Percentiles rank a stretch among this genome's conserved stretches.
These are phyloP conservation scores for Carollia perspicillata DNA, from an alignment of 2,113 vertebrate species.

Conservation along the genomic window DNA sequence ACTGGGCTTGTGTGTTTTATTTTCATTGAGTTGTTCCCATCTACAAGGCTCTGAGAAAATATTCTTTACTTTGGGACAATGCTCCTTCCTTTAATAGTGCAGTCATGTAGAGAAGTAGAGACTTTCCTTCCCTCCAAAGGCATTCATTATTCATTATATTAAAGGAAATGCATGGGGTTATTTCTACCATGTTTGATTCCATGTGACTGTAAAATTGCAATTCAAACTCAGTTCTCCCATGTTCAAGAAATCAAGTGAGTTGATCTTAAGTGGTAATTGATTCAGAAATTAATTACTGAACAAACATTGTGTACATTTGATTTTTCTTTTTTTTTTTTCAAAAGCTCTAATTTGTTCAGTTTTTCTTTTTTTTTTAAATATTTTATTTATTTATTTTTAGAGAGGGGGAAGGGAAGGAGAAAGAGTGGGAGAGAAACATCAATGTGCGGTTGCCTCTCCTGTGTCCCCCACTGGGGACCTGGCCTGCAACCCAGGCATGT, in stretches of 20 bases:
- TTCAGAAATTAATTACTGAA: conserved; percentile 12
- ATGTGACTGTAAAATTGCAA: neutral
- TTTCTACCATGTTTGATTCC: neutral
- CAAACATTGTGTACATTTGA: neutral
- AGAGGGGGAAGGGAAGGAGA: no score
- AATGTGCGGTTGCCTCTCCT: no score
- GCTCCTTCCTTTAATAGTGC: neutral
- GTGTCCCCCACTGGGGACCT: no score
- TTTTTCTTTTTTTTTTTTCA: no score
- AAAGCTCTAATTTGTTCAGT: no score
- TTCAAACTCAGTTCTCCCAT: neutral
- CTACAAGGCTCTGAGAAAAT: neutral
- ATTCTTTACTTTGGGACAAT: neutral
- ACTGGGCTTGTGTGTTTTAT: neutral
- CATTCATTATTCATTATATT: neutral
- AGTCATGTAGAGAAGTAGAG: neutral
- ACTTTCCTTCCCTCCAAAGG: neutral
- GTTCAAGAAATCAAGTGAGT: neutral
- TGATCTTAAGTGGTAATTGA: neutral
- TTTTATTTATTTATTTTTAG: no score
- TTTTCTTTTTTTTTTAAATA: no score
- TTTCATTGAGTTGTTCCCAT: neutral
- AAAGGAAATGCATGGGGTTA: neutral
- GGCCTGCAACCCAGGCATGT: no score
- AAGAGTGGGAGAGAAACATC: no score